Percentiles rank a stretch among this genome's conserved stretches.
Conservation (phyloP, 2,797 vertebrate genomes). For the Distichodus sexfasciatus region DNA sequence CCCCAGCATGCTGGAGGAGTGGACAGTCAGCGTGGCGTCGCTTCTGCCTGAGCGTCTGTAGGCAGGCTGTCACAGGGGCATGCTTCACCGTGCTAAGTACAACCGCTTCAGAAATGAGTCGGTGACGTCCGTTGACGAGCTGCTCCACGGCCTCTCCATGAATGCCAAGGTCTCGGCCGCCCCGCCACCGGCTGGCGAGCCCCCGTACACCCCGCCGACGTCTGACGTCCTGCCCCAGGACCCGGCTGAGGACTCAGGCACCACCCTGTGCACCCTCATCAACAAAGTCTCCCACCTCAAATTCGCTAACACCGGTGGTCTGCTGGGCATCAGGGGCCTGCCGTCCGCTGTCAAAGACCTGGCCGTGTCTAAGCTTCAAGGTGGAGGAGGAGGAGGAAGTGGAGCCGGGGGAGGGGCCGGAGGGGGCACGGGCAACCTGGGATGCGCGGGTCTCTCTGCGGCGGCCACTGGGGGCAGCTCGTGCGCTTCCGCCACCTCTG, state of each 20-base stretch:
- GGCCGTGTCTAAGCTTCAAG: slow-evolving; percentile 92
- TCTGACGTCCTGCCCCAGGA: slow-evolving; percentile 82
- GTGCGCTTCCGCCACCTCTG: slow-evolving; percentile 78
- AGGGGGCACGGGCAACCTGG: slow-evolving; percentile 77
- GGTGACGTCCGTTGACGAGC: slow-evolving; percentile 97
- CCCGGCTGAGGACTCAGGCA: slow-evolving; percentile 85
- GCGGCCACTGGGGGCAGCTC: slow-evolving; percentile 60
- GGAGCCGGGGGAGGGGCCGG: slow-evolving; percentile 80
- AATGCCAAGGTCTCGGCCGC: slow-evolving; percentile 91
- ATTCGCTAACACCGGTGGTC: slow-evolving; percentile 89
- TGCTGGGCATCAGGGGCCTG: slow-evolving; percentile 91
- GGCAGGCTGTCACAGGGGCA: slow-evolving; percentile 93
- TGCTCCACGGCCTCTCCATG: slow-evolving; percentile 95
- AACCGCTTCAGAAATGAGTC: slow-evolving; percentile 99
- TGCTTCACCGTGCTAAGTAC: slow-evolving; percentile 99
- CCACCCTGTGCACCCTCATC: slow-evolving; percentile 92
- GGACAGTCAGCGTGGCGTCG: slow-evolving; percentile 80
- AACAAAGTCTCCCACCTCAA: slow-evolving; percentile 98
- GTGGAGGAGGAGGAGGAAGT: slow-evolving; percentile 78
- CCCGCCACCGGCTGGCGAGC: slow-evolving; percentile 79
- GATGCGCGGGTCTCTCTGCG: slow-evolving; percentile 70
- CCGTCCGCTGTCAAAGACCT: slow-evolving; percentile 95
- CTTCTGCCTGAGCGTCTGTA: slow-evolving; percentile 87
- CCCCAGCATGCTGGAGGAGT: slow-evolving; percentile 83
- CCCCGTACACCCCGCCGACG: slow-evolving; percentile 81